A percentile compares a stretch with the other conserved stretches of the same genome.
These are phyloP conservation scores for Nemapogon koenigi DNA, from an alignment of 2,888 invertebrate species.

Conservation along the genomic window DNA sequence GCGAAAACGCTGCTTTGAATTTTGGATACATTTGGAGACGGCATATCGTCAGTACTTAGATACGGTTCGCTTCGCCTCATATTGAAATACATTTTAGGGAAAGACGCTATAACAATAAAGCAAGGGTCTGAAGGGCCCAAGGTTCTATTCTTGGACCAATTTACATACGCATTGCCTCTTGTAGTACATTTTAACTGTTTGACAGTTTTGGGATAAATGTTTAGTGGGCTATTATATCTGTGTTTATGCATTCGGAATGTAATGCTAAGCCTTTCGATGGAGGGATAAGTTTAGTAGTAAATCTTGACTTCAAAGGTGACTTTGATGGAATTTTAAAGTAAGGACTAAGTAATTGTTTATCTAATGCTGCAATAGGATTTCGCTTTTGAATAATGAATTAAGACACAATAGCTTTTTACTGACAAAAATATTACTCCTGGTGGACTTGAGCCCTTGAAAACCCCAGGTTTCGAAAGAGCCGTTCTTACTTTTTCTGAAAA, in stretches of 20 bases:
- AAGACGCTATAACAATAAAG: constrained; percentile 58
- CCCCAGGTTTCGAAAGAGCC: no score
- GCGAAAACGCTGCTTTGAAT: constrained; percentile 57
- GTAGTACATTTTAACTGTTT: constrained; percentile 43
- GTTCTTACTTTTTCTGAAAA: no score
- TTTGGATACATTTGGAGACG: constrained; percentile 50
- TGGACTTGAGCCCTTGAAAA: no score
- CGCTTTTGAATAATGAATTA: no score
- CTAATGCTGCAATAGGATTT: no score
- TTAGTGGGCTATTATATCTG: constrained; percentile 12
- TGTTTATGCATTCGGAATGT: constrained; percentile 9
- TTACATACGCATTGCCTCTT: constrained; percentile 45
- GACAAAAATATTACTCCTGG: no score
- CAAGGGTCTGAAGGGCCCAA: constrained; percentile 22
- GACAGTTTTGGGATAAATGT: constrained; percentile 36
- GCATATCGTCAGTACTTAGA: constrained; percentile 36
- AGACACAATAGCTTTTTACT: no score
- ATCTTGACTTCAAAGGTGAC: no score
- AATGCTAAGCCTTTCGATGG: constrained; percentile 9
- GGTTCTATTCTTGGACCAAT: constrained; percentile 28
- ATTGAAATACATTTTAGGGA: constrained; percentile 41
- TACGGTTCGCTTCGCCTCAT: constrained; percentile 37
- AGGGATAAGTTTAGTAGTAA: no score
- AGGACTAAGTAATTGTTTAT: no score
- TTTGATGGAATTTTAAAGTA: no score